Evolutionary conservation across 2,797 vertebrate species (phyloP).

Genomic region (Mormyrops boulengeri): DNA sequence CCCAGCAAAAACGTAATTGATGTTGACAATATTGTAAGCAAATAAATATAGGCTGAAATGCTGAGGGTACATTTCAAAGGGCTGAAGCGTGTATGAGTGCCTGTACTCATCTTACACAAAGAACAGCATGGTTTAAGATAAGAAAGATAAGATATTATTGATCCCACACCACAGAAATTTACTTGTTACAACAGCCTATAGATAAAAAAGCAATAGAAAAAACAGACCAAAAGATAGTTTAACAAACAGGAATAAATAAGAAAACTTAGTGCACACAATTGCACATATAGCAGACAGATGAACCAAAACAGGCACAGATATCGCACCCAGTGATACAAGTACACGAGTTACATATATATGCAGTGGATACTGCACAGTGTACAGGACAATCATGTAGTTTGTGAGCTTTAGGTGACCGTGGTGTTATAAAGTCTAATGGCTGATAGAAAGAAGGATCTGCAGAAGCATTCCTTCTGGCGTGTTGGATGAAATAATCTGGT

Average conservation of each 20-base stretch:
- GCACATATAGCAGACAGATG: neutral
- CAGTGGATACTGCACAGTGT: neutral
- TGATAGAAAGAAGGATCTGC: neutral
- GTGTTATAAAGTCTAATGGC: neutral
- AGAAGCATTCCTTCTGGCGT: neutral
- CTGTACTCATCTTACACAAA: neutral
- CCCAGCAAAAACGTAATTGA: neutral
- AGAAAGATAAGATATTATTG: neutral
- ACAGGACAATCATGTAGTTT: neutral
- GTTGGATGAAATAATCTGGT: neutral
- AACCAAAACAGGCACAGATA: neutral
- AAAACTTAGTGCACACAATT: neutral
- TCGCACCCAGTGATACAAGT: neutral
- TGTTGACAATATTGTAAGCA: constrained; percentile 26
- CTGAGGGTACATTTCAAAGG: neutral
- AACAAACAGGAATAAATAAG: neutral
- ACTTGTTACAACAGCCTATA: neutral
- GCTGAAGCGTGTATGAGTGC: neutral
- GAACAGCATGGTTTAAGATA: neutral
- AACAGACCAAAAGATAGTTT: neutral
- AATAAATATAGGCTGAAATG: constrained; percentile 13
- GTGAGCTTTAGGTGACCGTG: neutral
- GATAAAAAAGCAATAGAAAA: neutral
- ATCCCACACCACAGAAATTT: neutral
- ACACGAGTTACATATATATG: neutral